Conservation (phyloP, 2,113 vertebrate species). For the Xenopus borealis region DNA sequence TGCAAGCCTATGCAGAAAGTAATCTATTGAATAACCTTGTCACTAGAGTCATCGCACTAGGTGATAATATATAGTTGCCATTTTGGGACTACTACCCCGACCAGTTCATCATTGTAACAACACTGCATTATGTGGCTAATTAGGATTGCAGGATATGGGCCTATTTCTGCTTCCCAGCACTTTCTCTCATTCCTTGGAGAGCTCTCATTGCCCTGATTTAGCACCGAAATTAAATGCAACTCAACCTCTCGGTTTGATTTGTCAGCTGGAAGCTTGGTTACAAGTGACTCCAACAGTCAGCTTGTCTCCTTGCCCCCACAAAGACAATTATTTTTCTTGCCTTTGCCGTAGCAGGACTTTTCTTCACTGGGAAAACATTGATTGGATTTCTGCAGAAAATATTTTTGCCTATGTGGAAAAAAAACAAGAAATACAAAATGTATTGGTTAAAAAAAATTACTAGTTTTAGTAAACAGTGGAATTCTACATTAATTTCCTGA, state of each 20-base stretch:
- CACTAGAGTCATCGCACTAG: slow-evolving; percentile 51
- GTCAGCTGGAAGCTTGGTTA: slow-evolving; percentile 49
- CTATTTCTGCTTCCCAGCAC: slow-evolving; percentile 47
- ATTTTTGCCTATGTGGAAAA: too few relatives aligned
- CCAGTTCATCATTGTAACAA: slow-evolving; percentile 58
- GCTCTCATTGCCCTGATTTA: slow-evolving; percentile 55
- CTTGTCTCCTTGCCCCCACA: slow-evolving; percentile 12
- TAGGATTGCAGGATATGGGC: slow-evolving; percentile 55
- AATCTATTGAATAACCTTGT: slow-evolving; percentile 50
- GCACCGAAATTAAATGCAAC: slow-evolving; percentile 58
- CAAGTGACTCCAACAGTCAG: slow-evolving; percentile 34
- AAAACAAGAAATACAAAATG: too few relatives aligned
- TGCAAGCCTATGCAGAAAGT: neutral
- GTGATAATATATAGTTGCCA: slow-evolving; percentile 58
- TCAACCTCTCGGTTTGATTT: slow-evolving; percentile 55
- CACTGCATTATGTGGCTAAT: slow-evolving; percentile 60
- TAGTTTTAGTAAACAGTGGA: too few relatives aligned
- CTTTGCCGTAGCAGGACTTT: neutral
- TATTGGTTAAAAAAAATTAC: too few relatives aligned
- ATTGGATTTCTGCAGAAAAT: too few relatives aligned
- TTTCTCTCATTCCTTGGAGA: slow-evolving; percentile 57
- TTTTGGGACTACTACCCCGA: slow-evolving; percentile 54
- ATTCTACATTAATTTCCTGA: too few relatives aligned
- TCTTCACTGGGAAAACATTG: neutral
- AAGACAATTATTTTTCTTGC: neutral